Base-by-base conservation (phyloP, 2,797 vertebrate species). In the Hemibagrus guttatus region DNA sequence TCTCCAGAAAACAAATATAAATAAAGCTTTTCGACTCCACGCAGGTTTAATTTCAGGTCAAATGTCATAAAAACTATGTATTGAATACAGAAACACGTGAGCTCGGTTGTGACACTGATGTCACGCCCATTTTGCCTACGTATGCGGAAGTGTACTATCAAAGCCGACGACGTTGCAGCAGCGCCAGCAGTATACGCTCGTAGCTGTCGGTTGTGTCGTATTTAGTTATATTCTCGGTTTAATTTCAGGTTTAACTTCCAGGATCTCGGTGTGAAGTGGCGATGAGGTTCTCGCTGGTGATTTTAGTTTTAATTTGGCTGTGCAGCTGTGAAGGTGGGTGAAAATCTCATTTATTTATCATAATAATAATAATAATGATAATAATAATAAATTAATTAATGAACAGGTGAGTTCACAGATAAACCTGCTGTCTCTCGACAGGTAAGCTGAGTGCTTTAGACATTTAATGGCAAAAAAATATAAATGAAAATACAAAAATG, bases 131-230 rank as follows among this genome's bases (percentile, higher is more conserved):
- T 35, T 46, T 1, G 0, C 9, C 14, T 9, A 49, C 79, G 39
- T 46, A n/a, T n/a, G 58, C 79, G 79, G 79, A 81, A 64, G 59
- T 64, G 78, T 0, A 0, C 6, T 1, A 0, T 17, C 1, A 23
- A 26, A 59, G 17, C 11, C 0, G 17, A 0, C 63, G 79, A 63
- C 39, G 79, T 64, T n/a, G 39, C 39, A n/a, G 59, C 58, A 16
- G n/a, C 58, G 2, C 3, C 3, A 2, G 14, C 7, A 0, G 78
- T 74, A 0, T 5, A 8, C 0, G n/a, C 46, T 0, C 16, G 42
- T n/a, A 2, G 13, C 71, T 16, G 2, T 52, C 46, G 0, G 9
- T 8, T 3, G 28, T 3, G 28, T 0, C 0, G 54, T 14, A 21
- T 39, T 59, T 13, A 0, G 14, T 2, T 26, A 3, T 21, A 23